Base-by-base conservation (phyloP, 2,888 invertebrate species). In the Phytoseiulus persimilis region DNA sequence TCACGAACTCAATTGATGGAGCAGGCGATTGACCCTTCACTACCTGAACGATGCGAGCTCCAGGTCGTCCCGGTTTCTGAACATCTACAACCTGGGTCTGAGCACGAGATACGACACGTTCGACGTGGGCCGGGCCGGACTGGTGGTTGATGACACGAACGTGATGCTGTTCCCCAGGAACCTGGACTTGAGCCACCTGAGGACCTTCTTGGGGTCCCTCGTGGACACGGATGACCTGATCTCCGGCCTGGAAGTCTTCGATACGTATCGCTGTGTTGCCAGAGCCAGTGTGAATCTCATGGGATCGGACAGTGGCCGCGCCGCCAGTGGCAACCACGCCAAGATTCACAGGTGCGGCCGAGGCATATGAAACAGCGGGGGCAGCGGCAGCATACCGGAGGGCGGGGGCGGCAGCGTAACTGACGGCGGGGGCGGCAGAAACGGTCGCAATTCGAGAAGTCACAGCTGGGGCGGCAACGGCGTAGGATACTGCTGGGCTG, bases 181-280 rank as follows among this genome's bases (percentile, higher is more conserved):
- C 83, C 31, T 83, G 83, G 28, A 83, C 83, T 33, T 83, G 83
- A 83, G 83, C 83, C 3, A 83, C 33, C 31, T 83, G 83, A 23
- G 83, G 83, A 31, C 31, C 83, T 83, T 83, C 83, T 28, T 83
- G 83, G 18, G 83, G 83, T 6, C 83, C 83, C 23, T 83, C 83
- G 83, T 83, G 83, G 83, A 83, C 83, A 83, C 83, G 83, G 83
- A 83, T 83, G 18, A 83, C 83, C 23, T 83, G 83, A 33, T 83
- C 83, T 31, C 83, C 83, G 14, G 83, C 83, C 83, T 83, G 83
- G 83, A 83, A 83, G 83, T 83, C 83, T 28, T 83, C 83, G 83
- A 83, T 83, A 33, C 83, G 83, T 11, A 83, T 83, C 18, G 83
- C 83, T 31, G 9, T 11, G 18, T 33, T 31, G 3, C 83, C 83